These are phyloP conservation scores for Nymphicus hollandicus DNA, from an alignment of 2,113 vertebrate genomes.

Conservation along the genomic window DNA sequence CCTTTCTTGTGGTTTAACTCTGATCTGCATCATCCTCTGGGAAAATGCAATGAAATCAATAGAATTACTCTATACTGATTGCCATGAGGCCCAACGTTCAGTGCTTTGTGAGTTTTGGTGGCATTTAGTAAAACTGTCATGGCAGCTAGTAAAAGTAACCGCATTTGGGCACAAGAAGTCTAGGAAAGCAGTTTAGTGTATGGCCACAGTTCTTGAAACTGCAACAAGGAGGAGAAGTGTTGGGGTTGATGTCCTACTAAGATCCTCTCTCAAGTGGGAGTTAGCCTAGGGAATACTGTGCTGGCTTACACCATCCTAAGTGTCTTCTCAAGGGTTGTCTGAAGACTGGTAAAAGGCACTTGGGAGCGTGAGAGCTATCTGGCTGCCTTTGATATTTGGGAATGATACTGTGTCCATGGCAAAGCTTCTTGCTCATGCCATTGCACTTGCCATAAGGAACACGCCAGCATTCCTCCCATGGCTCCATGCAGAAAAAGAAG, in stretches of 20 bases:
- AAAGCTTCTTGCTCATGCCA: neutral
- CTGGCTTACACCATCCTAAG: neutral
- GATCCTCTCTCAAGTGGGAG: neutral
- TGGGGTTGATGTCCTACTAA: neutral
- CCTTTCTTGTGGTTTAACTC: neutral
- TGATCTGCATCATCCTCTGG: neutral
- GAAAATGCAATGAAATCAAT: neutral
- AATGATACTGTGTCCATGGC: neutral
- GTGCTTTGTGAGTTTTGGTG: neutral
- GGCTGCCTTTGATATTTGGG: neutral
- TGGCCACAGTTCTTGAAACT: neutral
- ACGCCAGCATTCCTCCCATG: neutral
- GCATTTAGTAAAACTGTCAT: neutral
- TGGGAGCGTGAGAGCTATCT: neutral
- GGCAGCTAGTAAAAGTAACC: neutral
- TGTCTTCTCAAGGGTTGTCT: neutral
- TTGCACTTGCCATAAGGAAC: neutral
- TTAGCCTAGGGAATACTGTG: neutral
- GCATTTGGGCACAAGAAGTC: neutral
- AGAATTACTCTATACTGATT: neutral
- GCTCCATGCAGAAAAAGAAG: neutral
- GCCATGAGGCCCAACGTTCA: neutral
- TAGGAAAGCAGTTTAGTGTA: neutral
- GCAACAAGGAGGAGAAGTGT: neutral
- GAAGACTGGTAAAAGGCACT: neutral